Evolutionary conservation across 1,140 invertebrate species (phyloP).

Genomic region (Chionoecetes opilio): DNA sequence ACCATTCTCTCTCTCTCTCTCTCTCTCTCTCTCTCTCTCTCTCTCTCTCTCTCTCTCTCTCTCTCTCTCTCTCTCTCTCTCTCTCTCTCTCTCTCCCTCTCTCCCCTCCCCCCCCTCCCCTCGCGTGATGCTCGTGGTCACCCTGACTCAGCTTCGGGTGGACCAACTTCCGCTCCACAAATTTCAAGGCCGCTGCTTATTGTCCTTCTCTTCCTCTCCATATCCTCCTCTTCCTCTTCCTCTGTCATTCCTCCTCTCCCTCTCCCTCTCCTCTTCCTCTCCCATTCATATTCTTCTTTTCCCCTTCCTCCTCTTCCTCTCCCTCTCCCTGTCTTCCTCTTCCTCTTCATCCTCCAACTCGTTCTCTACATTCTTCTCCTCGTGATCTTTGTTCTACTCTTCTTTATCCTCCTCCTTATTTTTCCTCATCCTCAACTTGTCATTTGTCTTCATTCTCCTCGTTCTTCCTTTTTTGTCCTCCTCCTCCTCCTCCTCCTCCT

Average conservation of each 20-base stretch:
- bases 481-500: conserved; percentile 23
- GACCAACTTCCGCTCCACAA: no score
- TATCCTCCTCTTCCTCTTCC: background rate
- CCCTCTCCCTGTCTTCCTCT: background rate
- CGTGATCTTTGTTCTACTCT: background rate
- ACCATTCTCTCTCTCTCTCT: background rate
- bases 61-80: background rate
- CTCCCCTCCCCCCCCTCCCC: no score
- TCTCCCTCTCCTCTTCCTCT: background rate
- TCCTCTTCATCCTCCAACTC: background rate
- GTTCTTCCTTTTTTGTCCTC: background rate
- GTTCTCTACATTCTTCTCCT: background rate
- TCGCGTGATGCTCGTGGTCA: no score
- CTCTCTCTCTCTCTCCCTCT: no score
- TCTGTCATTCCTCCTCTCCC: background rate
- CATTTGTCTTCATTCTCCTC: no score
- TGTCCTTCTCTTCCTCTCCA: background rate
- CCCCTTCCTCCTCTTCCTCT: background rate
- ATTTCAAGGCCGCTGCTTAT: background rate
- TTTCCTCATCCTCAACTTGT: background rate
- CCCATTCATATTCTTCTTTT: background rate
- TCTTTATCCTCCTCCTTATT: background rate
- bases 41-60: conserved; percentile 1
- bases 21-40: background rate
- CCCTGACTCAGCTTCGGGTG: no score